phyloP scores from a whole-genome alignment of 2,888 invertebrate genomes.

The Cantharis nigra region DNA sequence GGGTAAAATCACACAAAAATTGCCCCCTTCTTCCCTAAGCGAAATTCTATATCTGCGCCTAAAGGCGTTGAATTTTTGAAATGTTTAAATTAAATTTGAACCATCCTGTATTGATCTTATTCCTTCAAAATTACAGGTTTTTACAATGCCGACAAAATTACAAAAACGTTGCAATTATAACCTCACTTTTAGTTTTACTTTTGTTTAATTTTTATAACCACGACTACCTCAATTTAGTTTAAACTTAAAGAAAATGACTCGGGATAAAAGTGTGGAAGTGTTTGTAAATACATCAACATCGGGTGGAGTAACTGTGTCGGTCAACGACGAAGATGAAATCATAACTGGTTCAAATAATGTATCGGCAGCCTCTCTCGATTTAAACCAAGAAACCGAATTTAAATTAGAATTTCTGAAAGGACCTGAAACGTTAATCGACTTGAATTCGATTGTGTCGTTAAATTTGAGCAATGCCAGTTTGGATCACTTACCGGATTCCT shows the following conservation, averaged over 20 bases:
- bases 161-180: background rate
- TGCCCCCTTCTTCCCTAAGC: no score
- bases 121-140: no score
- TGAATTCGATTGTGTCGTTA: conserved; percentile 9
- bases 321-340: background rate
- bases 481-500: conserved; percentile 16
- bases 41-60: no score
- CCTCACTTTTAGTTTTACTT: background rate
- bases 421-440: background rate
- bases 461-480: conserved; percentile 17
- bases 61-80: no score
- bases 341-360: background rate
- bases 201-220: background rate
- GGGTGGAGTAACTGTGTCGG: background rate
- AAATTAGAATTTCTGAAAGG: background rate
- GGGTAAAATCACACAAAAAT: no score
- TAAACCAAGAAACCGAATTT: background rate
- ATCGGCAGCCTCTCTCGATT: background rate
- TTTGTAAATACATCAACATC: background rate
- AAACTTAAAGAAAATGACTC: background rate
- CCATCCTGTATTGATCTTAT: no score
- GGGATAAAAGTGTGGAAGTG: background rate
- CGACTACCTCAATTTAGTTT: background rate
- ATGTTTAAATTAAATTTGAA: no score
- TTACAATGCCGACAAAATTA: background rate